Evolutionary conservation across 2,888 invertebrate genomes (phyloP), one percentile per base, ranked within the genome.

Genomic region (Yponomeuta plumbellus): DNA sequence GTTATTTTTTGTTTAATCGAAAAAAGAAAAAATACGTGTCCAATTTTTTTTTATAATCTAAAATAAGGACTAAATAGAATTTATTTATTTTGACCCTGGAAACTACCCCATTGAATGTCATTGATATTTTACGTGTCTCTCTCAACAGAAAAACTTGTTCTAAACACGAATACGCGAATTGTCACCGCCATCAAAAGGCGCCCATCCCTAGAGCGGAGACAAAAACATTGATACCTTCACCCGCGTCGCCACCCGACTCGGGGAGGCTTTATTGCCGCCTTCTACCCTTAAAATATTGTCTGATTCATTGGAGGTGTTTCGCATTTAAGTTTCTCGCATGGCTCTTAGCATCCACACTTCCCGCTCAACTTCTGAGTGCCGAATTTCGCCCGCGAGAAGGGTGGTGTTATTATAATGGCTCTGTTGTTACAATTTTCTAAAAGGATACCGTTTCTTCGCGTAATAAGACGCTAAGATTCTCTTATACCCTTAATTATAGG

Each of bases 381-480:
- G 75, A 83, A 78, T 79, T 78, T 78, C 82, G 72, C 78, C 79
- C 85, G 66, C 44, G 17, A 52, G 62, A 63, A 80, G 76, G 76
- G 80, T 80, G 77, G 80, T 78, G 77, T 75, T 76, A 78, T 73
- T 72, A 74, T 84, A 86, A 88, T 84, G 88, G 84, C 85, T 82
- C 83, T 78, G 80, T 79, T 79, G 85, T 89, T 88, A 90, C 88
- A 91, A 89, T 90, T 91, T 90, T 89, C 88, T 85, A 85, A 90
- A 88, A 86, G 90, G 90, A 88, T 90, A 90, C 85, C 88, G 86
- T 90, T 89, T 86, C 88, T 86, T 77, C 83, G 84, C 84, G 91
- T 91, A 90, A 90, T 90, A 91, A 90, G 91, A 91, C 86, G 89
- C 90, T 89, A 91, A 89, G 90, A 90, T 89, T 91, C 88, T 81